These are phyloP conservation scores for Phacellophora camtschatica DNA, from an alignment of 30 jellyfish, hydroid and myxozoan genomes.

Conservation along the genomic window DNA sequence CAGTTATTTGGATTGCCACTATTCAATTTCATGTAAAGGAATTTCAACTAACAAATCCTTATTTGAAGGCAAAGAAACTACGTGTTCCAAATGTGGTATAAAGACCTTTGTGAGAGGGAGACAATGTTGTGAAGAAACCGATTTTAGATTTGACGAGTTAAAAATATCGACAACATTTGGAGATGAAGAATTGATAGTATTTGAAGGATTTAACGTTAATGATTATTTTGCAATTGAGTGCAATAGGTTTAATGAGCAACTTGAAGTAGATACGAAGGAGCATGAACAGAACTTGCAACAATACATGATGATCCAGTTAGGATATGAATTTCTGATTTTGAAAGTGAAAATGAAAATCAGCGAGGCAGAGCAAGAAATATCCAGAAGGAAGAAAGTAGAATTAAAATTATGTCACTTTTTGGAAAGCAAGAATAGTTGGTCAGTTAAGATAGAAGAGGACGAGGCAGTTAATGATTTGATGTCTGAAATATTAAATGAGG, in stretches of 20 bases:
- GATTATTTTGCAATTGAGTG: neutral
- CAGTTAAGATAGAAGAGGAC: neutral
- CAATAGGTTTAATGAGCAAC: neutral
- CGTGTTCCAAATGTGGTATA: too few species aligned
- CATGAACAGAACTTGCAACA: neutral
- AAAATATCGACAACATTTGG: too few species aligned
- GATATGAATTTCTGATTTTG: constrained; percentile 21
- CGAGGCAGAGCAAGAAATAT: neutral
- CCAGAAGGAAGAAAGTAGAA: neutral
- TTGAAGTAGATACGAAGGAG: neutral
- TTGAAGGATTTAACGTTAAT: too few species aligned
- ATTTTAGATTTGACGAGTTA: too few species aligned
- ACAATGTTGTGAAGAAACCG: too few species aligned
- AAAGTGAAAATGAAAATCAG: neutral
- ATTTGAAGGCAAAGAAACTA: too few species aligned
- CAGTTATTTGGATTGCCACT: too few species aligned
- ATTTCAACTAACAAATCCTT: too few species aligned
- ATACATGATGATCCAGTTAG: constrained; percentile 4
- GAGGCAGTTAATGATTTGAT: neutral
- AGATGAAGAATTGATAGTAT: too few species aligned
- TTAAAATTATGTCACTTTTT: neutral
- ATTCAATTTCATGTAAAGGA: too few species aligned
- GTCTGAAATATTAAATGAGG: neutral
- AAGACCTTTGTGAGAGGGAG: too few species aligned
- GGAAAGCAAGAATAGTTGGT: neutral